These are phyloP conservation scores for Neoseiulus cucumeris DNA, from an alignment of 1,140 invertebrate species.

Conservation along the genomic window DNA sequence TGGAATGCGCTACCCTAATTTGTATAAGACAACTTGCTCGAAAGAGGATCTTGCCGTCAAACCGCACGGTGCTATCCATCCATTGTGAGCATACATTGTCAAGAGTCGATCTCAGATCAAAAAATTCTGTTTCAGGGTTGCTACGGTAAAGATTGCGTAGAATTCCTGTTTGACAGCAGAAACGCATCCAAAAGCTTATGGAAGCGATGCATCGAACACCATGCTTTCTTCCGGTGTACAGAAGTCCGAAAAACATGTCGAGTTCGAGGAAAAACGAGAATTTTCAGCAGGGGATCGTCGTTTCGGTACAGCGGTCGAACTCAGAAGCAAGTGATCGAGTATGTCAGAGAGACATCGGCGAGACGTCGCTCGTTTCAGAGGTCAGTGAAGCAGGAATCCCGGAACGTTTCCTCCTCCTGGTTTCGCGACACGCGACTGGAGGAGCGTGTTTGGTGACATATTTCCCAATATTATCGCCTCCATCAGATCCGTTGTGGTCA, in stretches of 20 bases:
- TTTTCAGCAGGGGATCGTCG: conserved; percentile 76
- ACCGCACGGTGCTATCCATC: too few species aligned
- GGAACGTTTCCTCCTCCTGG: neutral
- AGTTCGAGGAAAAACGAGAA: conserved; percentile 59
- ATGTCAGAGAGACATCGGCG: conserved; percentile 84
- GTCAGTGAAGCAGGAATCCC: neutral
- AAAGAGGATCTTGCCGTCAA: too few species aligned
- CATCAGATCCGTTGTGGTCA: neutral
- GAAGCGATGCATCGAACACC: conserved; percentile 99
- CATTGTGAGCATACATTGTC: too few species aligned
- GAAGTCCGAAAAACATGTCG: conserved; percentile 50
- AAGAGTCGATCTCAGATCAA: too few species aligned
- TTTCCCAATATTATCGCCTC: neutral
- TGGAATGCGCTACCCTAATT: too few species aligned
- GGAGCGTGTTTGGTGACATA: neutral
- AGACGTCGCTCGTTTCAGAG: conserved; percentile 8
- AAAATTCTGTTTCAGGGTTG: conserved; percentile 38
- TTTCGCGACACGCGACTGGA: neutral
- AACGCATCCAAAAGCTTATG: conserved; percentile 99
- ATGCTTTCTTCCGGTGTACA: conserved; percentile 89
- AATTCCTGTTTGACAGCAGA: conserved; percentile 91
- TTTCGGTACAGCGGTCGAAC: conserved; percentile 90
- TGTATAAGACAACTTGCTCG: too few species aligned
- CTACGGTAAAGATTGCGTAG: conserved; percentile 91
- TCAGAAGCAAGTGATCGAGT: conserved; percentile 95